Conservation (phyloP, 1,140 invertebrate genomes). For the Hycleus cichorii region DNA sequence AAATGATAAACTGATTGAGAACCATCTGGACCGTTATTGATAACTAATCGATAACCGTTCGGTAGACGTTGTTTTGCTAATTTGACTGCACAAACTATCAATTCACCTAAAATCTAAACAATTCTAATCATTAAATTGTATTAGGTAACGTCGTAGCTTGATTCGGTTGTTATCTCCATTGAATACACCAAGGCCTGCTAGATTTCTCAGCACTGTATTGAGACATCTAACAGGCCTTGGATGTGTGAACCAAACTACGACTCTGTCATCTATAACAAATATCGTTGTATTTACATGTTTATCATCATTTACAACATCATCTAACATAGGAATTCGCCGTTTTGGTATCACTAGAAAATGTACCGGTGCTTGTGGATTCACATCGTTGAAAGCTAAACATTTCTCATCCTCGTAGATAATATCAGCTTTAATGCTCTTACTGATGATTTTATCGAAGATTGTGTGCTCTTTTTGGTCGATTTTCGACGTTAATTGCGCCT, state of each 20-base stretch:
- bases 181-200: too few species aligned
- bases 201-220: too few species aligned
- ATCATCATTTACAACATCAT: constrained; percentile 28
- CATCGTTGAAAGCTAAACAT: constrained; percentile 73
- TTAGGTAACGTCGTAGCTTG: too few species aligned
- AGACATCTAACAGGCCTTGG: too few species aligned
- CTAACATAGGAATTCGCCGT: constrained; percentile 35
- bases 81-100: constrained; percentile 53
- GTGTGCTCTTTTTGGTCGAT: constrained; percentile 43
- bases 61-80: constrained; percentile 47
- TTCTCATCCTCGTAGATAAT: constrained; percentile 75
- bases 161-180: too few species aligned
- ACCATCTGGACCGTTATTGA: constrained; percentile 66
- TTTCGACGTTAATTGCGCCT: constrained; percentile 40
- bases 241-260: background rate
- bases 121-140: too few species aligned
- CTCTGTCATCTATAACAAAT: background rate
- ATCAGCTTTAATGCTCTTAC: constrained; percentile 68
- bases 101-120: constrained; percentile 53
- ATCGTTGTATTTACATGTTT: constrained; percentile 39
- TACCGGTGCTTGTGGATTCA: constrained; percentile 71
- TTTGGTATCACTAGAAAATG: constrained; percentile 89
- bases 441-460: constrained; percentile 75
- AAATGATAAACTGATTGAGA: constrained; percentile 68
- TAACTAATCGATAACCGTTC: constrained; percentile 52